These are phyloP conservation scores for Chironomus tepperi DNA, from an alignment of 1,140 invertebrate genomes.

Conservation along the genomic window DNA sequence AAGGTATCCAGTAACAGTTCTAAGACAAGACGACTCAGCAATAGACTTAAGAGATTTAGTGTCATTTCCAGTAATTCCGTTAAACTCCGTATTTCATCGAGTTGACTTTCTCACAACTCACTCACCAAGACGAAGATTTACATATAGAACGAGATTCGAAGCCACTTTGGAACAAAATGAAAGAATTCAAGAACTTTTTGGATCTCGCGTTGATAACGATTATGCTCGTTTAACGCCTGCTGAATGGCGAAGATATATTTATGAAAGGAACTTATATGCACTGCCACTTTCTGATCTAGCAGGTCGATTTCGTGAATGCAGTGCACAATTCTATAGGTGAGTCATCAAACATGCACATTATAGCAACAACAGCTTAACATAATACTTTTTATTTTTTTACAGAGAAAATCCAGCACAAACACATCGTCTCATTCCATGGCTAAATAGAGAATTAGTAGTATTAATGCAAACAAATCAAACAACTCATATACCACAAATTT, in stretches of 20 bases:
- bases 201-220: slow-evolving; percentile 27
- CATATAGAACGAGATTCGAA: slow-evolving; percentile 3
- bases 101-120: background rate
- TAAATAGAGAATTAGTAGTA: slow-evolving; percentile 67
- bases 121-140: background rate
- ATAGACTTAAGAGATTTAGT: slow-evolving; percentile 10
- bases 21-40: background rate
- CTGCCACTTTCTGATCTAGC: slow-evolving; percentile 53
- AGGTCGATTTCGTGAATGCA: slow-evolving; percentile 58
- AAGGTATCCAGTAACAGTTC: background rate
- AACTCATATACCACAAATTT: slow-evolving; percentile 53
- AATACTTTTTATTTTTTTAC: slow-evolving; percentile 28
- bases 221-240: slow-evolving; percentile 30
- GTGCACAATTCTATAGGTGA: slow-evolving; percentile 65
- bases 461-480: slow-evolving; percentile 56
- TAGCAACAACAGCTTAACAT: slow-evolving; percentile 22
- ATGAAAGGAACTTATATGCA: slow-evolving; percentile 68
- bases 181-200: slow-evolving; percentile 20
- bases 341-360: slow-evolving; percentile 25
- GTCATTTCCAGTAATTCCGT: background rate
- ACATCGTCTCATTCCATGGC: slow-evolving; percentile 76
- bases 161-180: slow-evolving; percentile 16
- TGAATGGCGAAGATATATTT: slow-evolving; percentile 56
- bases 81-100: background rate
- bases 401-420: slow-evolving; percentile 68